Base-by-base conservation (phyloP, 2,797 vertebrate species). In the Spinibarbus caldwelli region DNA sequence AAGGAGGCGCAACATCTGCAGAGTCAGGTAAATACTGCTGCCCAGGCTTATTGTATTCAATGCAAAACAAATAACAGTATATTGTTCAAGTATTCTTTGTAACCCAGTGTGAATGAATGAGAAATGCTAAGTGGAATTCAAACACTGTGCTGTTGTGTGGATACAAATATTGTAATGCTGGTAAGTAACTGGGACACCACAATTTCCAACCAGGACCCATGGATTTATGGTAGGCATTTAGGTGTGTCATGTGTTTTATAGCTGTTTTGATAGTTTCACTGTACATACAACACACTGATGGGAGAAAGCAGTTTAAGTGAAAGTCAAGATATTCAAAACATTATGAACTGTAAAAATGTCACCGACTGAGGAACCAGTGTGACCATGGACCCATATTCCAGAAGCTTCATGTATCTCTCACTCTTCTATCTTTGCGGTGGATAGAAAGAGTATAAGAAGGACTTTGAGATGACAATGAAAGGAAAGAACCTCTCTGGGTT, bases 401-500 rank as follows among this genome's bases (percentile, higher is more conserved):
- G 66, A 86, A 70, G 57, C 73, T 88, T 92, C 91, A 92, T 91
- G 92, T 82, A 90, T 93, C 88, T 95, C 62, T 91, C 89, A 92
- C 91, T 93, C 94, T 95, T 93, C 93, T 93, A 78, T 97, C 92
- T 93, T 91, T 96, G 91, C 84, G 94, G 75, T 91, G 83, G 90
- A 96, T 97, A 99, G 98, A 99, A 99, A 99, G 97, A 98, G 97
- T 99, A 99, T 96, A 99, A 93, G 96, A 99, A 93, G 96, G 98
- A 99, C 91, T 98, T 94, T 96, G 98, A 99, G 95, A 98, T 99
- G 92, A 90, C 92, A 93, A 98, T 99, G 95, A 99, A 97, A 95
- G 98, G 98, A 95, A 98, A 96, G 94, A 99, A 99, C 95, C 97
- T 99, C 94, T 95, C 97, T 82, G 97, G 97, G 92, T 95, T 99